Base-by-base conservation (phyloP, 2,888 invertebrate species). In the Lasioglossum leucozonium region DNA sequence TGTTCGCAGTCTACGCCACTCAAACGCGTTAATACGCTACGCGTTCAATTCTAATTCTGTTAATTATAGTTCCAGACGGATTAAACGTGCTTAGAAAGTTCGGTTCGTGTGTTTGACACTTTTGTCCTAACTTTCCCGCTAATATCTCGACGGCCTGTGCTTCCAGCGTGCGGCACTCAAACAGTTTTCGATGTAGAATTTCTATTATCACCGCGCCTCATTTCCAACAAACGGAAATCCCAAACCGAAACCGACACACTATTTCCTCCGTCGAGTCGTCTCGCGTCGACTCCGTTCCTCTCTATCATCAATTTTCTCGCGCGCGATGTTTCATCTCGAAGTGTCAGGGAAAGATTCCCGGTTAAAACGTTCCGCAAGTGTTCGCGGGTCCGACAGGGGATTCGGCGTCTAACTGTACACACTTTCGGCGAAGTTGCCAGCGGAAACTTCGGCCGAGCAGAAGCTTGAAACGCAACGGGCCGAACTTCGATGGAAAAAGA, bases 321-420 rank as follows among this genome's bases (percentile, higher is more conserved):
- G n/a, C 10, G n/a, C 72, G 67, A 79, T 77, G 77, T 74, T 81
- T 82, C 79, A 82, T 85, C 81, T 58, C 71, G 37, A 72, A 62
- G 77, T n/a, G 65, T 71, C 76, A 30, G n/a, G 55, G 40, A 81
- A 85, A 73, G 77, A 72, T 80, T 75, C n/a, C 44, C 67, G 76
- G 55, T 47, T 77, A 82, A 80, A 82, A 77, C 86, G 86, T 58
- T 72, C 47, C 16, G 42, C 74, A 86, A 86, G 82, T 75, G 86
- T 77, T 86, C 58, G 77, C 74, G 47, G 69, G 74, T 47, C 73
- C 75, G 71, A 3, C n/a, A 18, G 37, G 37, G 65, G 79, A 82
- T 77, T 79, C 81, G 55, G 62, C 62, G 73, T 67, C 82, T 51
- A 79, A 82, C 82, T 51, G 72, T 72, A 82, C 67, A 72, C 87